Percentiles rank a stretch among this genome's conserved stretches.
These are phyloP conservation scores for Botia kubotai DNA, from an alignment of 2,797 vertebrate species.

Conservation along the genomic window DNA sequence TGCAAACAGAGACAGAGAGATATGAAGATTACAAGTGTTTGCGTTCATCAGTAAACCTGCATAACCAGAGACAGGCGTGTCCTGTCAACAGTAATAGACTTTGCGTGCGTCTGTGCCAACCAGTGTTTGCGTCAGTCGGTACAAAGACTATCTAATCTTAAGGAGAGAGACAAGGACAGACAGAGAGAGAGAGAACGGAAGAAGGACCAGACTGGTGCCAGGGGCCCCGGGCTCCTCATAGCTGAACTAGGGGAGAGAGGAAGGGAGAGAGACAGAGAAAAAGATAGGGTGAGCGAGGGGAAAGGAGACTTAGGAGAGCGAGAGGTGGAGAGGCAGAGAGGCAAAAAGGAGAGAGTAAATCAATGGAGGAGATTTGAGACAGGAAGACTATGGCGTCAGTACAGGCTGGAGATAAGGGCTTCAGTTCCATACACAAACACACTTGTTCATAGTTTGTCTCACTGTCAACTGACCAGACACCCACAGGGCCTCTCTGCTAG, in stretches of 20 bases:
- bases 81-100: slow-evolving; percentile 55
- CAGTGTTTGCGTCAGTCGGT: slow-evolving; percentile 58
- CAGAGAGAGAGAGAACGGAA: slow-evolving; percentile 23
- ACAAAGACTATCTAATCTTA: slow-evolving; percentile 66
- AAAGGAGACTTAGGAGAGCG: slow-evolving; percentile 40
- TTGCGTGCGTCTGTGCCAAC: slow-evolving; percentile 58
- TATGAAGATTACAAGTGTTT: slow-evolving; percentile 54
- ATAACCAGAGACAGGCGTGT: slow-evolving; percentile 60
- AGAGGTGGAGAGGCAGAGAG: slow-evolving; percentile 55
- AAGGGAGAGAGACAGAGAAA: slow-evolving; percentile 32
- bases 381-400: slow-evolving; percentile 86
- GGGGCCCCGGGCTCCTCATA: slow-evolving; percentile 51
- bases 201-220: slow-evolving; percentile 49
- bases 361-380: slow-evolving; percentile 83
- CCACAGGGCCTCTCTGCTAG: slow-evolving; percentile 41
- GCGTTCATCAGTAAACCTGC: slow-evolving; percentile 53
- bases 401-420: slow-evolving; percentile 78
- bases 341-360: slow-evolving; percentile 61
- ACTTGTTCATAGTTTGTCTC: slow-evolving; percentile 55
- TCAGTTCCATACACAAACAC: slow-evolving; percentile 79
- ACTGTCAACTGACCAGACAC: slow-evolving; percentile 56
- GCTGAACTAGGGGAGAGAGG: slow-evolving; percentile 41
- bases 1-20: slow-evolving; percentile 40
- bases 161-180: slow-evolving; percentile 53
- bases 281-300: slow-evolving; percentile 21